Evolutionary conservation across 2,888 invertebrate genomes (phyloP), one percentile per base, ranked within the genome.

Genomic region (Alitta virens): DNA sequence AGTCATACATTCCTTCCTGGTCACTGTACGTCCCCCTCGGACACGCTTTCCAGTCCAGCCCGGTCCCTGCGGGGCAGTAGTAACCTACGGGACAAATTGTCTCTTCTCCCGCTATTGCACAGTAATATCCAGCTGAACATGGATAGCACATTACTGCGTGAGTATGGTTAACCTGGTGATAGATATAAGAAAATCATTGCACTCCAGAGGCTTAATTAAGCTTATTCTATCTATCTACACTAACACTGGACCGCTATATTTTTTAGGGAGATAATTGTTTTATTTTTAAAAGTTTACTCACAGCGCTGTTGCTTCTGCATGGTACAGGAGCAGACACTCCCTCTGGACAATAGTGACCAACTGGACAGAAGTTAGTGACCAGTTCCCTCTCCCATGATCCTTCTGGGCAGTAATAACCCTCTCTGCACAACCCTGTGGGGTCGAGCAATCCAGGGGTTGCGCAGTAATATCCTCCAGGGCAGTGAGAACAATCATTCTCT

Each of bases 81-180:
- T 79, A 78, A 25, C 79, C 79, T 1, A 60, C 60, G 0, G 78
- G 79, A 63, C 79, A 79, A 26, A 74, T 69, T 14, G 64, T 70
- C 64, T 70, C 72, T 66, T 74, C 68, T 7, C 78, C 77, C 3
- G 68, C 60, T 9, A 65, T 57, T 21, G 71, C 71, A 68, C 80
- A 80, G 69, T 77, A 79, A 68, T 71, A 76, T 3, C 80, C 78
- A 1, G 77, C 78, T 2, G 78, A 77, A 58, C 80, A 80, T 7
- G 66, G 65, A 43, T 75, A 72, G 63, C 78, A 79, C 26, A 60
- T 53, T 14, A 71, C 64, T 16, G 80, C 77, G 66, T 78, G 78
- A 23, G 78, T 79, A 69, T 78, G 75, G 64, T 78, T 77, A 14
- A 76, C 78, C 79, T 79, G 63, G 56, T n/a, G n/a, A 12, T 12